Evolutionary conservation across 2,888 invertebrate genomes (phyloP), one percentile per base, ranked within the genome.

Genomic region (Neocrepidodera transversa): DNA sequence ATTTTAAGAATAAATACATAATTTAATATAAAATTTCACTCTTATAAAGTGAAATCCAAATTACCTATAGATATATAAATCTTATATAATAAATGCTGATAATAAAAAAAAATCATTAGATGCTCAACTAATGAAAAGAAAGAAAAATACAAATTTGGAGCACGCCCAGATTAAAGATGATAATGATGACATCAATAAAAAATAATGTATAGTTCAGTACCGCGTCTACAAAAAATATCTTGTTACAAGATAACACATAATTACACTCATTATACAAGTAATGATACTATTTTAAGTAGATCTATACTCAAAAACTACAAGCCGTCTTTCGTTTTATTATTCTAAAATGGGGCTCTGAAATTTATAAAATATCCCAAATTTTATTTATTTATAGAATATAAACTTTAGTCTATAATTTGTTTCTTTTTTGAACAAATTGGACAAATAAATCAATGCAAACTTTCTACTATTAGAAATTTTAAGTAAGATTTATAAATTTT

Each of bases 211-310:
- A 53, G 36, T 4, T 51, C 40, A 42, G 51, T 51, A 40, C 51
- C 13, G 18, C 51, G 11, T 18, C 45, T 35, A 35, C 32, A 53
- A 53, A 43, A 26, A 55, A 56, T 68, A 70, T 68, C 70, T 71
- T 71, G 69, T 67, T 70, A 70, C 70, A 71, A 72, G 69, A 72
- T 66, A 70, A 53, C 53, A 45, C 35, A 52, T 50, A 58, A 48
- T 60, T 55, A 65, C 62, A 64, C 59, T 52, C 57, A 60, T 49
- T 42, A 52, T 60, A 58, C 43, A 54, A 36, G 5, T 54, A 60
- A 59, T 57, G 51, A 53, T 62, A 62, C 56, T 45, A 43, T 32
- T 23, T 57, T 60, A 62, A 51, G 57, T 59, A 61, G n/a, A n/a
- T n/a, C n/a, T 60, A 52, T 36, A 56, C 52, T 61, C 40, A n/a